Conservation (phyloP, 2,888 invertebrate genomes). For the Mesoligia furuncula region DNA sequence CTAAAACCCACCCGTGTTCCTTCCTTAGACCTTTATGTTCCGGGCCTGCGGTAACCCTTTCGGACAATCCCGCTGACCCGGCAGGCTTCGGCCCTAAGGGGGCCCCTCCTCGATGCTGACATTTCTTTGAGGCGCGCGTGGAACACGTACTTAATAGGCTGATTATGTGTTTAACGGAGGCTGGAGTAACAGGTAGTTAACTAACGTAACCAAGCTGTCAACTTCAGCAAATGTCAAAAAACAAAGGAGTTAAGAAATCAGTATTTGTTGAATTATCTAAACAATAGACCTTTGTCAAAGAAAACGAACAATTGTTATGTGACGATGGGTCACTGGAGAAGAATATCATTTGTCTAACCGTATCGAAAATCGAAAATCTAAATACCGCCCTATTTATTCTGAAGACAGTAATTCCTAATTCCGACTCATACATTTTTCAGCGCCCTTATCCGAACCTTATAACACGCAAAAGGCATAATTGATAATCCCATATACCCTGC, state of each 20-base stretch:
- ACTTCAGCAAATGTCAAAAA: too few relatives aligned
- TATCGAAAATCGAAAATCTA: not conserved
- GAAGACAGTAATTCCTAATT: not conserved
- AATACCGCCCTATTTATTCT: not conserved
- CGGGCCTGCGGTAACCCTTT: too few relatives aligned
- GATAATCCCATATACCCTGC: constrained; percentile 5
- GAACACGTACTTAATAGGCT: too few relatives aligned
- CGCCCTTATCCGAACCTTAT: not conserved
- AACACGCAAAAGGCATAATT: constrained; percentile 21
- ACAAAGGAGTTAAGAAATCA: not conserved
- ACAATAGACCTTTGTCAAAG: not conserved
- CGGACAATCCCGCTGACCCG: too few relatives aligned
- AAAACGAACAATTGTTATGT: not conserved
- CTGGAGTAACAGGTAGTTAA: too few relatives aligned
- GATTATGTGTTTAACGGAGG: too few relatives aligned
- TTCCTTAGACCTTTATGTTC: too few relatives aligned
- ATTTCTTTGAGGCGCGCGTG: too few relatives aligned
- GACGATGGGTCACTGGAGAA: not conserved
- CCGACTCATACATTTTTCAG: not conserved
- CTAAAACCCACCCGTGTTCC: too few relatives aligned
- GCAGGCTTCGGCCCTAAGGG: too few relatives aligned
- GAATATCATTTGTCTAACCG: not conserved
- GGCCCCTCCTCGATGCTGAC: too few relatives aligned
- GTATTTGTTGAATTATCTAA: not conserved
- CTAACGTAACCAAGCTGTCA: too few relatives aligned